phyloP scores from a whole-genome alignment of 2,797 vertebrate genomes.

The Onychomys arenicola region DNA sequence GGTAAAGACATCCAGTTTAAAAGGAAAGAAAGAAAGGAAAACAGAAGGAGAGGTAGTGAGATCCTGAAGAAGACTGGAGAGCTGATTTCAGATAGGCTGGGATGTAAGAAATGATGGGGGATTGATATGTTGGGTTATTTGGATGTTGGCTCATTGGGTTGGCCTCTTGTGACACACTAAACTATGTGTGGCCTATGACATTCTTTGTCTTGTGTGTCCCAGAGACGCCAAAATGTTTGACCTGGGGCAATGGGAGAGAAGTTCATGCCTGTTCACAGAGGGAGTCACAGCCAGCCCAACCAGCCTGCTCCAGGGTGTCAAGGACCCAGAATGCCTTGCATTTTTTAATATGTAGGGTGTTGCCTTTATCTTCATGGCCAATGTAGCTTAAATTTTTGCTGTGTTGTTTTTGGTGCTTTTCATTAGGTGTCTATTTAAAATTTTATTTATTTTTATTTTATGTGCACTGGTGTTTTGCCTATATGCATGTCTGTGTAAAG shows the following conservation, averaged over 20 bases:
- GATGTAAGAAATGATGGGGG: not conserved
- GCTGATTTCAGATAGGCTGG: not conserved
- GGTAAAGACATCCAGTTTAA: not conserved
- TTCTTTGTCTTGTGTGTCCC: not conserved
- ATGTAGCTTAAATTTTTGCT: not conserved
- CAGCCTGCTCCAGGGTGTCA: accelerated
- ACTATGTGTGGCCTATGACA: not conserved
- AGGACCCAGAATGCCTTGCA: not conserved
- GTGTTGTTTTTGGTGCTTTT: not conserved
- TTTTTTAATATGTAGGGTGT: too few relatives aligned
- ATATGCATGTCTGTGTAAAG: too few relatives aligned
- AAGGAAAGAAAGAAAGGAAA: not conserved
- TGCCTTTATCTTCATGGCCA: not conserved
- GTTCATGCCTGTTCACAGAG: not conserved
- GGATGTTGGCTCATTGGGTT: not conserved
- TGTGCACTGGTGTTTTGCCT: too few relatives aligned
- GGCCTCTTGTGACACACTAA: not conserved
- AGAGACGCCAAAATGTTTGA: not conserved
- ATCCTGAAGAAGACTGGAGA: not conserved
- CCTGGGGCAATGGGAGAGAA: not conserved
- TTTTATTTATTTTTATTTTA: too few relatives aligned
- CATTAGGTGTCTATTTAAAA: not conserved
- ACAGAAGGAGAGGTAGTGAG: not conserved
- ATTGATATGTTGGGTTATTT: too few relatives aligned
- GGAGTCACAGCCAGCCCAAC: not conserved